Evolutionary conservation across 2,888 invertebrate genomes (phyloP), one percentile per base, ranked within the genome.

Genomic region (Trissolcus brochymenae): DNA sequence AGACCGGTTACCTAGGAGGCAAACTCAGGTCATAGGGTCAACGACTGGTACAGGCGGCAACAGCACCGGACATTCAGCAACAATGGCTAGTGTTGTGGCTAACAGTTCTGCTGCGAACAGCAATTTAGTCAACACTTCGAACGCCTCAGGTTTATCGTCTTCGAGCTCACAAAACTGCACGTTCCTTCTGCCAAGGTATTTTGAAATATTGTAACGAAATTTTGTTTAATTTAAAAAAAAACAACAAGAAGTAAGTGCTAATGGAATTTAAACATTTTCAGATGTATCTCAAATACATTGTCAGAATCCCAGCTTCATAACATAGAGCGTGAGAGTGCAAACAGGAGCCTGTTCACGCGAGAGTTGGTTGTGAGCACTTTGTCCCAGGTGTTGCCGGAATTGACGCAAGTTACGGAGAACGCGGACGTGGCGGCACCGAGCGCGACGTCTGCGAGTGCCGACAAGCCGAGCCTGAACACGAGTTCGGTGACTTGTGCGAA

Each of bases 1-100:
- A 87, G 97, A 97, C 90, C 92, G 97, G 79, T 92, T 96, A 89
- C 97, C 97, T 82, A 93, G 96, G 83, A 93, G 97, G 84, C 94
- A 93, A 83, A 93, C 94, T 65, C 95, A 94, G 87, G 92, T 92
- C 76, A 88, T 88, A 74, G 87, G 88, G 65, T 85, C 88, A 62
- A 67, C 72, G 49, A 76, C 90, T 68, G 90, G 91, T 57, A 89
- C 90, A 51, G 90, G 89, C 56, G 91, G 80, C 65, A 82, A 80
- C 75, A 83, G 82, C 41, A 82, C 84, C 62, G 86, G 86, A 80
- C 87, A 88, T 80, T 85, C 88, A 74, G 83, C 86, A 71, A 87
- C 88, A 68, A 87, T 89, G 87, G 86, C 87, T 71, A 87, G 84
- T 67, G 86, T 86, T 56, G 87, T 87, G 72, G 85, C 86, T 57